phyloP scores from a whole-genome alignment of 2,888 invertebrate species.

The Patella pellucida region DNA sequence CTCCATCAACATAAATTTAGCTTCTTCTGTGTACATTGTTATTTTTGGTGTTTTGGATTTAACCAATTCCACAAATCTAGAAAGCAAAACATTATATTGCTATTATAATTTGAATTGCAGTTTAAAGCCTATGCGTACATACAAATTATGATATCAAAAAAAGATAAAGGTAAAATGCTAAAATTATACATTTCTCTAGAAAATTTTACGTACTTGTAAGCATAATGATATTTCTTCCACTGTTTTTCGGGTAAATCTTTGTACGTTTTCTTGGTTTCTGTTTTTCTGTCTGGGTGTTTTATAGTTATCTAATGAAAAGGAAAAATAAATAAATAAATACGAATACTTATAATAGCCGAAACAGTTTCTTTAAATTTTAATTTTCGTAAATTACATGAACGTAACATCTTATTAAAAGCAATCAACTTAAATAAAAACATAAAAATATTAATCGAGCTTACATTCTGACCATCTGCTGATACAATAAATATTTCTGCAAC shows the following conservation, averaged over 20 bases:
- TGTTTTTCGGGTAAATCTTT: slow-evolving; percentile 88
- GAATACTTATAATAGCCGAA: too few species aligned
- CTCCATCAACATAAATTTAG: slow-evolving; percentile 94
- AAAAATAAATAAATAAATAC: not conserved
- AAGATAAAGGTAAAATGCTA: too few species aligned
- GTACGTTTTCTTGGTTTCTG: slow-evolving; percentile 72
- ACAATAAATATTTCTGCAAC: slow-evolving; percentile 86
- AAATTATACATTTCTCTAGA: too few species aligned
- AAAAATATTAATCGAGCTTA: slow-evolving; percentile 40
- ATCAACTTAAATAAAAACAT: too few species aligned
- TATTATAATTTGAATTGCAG: too few species aligned
- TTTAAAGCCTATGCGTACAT: too few species aligned
- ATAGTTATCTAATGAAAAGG: not conserved
- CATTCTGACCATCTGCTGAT: slow-evolving; percentile 85
- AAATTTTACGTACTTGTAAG: slow-evolving; percentile 72
- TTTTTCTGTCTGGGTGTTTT: slow-evolving; percentile 65
- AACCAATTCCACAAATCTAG: slow-evolving; percentile 87
- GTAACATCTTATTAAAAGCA: too few species aligned
- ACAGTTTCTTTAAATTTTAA: too few species aligned
- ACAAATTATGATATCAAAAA: too few species aligned
- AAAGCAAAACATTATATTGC: slow-evolving; percentile 6
- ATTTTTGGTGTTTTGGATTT: slow-evolving; percentile 94
- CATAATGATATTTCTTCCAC: slow-evolving; percentile 93
- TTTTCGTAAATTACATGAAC: too few species aligned
- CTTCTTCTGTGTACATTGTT: slow-evolving; percentile 85